Base-by-base conservation (phyloP, 2,888 invertebrate genomes). In the Hydriomena furcata region DNA sequence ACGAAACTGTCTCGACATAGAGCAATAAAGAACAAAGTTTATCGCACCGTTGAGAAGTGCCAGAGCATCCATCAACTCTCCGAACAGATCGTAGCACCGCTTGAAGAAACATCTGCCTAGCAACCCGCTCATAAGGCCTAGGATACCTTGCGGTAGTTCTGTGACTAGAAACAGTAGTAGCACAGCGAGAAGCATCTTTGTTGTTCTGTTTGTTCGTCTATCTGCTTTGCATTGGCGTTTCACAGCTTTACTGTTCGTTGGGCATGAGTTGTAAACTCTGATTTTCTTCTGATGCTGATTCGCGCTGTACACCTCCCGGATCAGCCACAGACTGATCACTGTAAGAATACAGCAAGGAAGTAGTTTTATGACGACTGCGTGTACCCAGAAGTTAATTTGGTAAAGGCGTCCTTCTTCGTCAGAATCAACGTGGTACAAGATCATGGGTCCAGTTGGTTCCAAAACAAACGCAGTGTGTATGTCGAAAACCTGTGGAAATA, bases 1-100 rank as follows among this genome's bases (percentile, higher is more conserved):
- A 1, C 98, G 93, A 81, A 98, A 98, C 91, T 98, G 98, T 57
- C 96, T 92, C 57, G 97, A 97, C 98, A 98, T 98, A 34, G 96
- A 93, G 74, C 98, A 98, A 78, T 98, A 98, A 17, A 98, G 92
- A 45, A 98, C 95, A 77, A 98, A 98, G 84, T 98, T 98, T 60
- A 98, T 95, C 4, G 97, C 96, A 1, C 97, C 97, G 81, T 98
- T 98, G 54, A 97, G 91, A 32, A 98, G 92, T 0, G 98, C 98
- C 74, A 98, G 84, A 43, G 97, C 94, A 82, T 98, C 98, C 94
- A 98, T 95, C 45, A 97, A 80, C 75, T 98, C 98, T 0, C 96
- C 96, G 56, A 96, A 94, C 31, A 94, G 90, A 56, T 93, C 92
- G 83, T 98, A 98, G 82, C 97, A 97, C 13, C 93, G 92, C 52